Evolutionary conservation across 2,888 invertebrate genomes (phyloP).

Genomic region (Cryptocephalus moraei): DNA sequence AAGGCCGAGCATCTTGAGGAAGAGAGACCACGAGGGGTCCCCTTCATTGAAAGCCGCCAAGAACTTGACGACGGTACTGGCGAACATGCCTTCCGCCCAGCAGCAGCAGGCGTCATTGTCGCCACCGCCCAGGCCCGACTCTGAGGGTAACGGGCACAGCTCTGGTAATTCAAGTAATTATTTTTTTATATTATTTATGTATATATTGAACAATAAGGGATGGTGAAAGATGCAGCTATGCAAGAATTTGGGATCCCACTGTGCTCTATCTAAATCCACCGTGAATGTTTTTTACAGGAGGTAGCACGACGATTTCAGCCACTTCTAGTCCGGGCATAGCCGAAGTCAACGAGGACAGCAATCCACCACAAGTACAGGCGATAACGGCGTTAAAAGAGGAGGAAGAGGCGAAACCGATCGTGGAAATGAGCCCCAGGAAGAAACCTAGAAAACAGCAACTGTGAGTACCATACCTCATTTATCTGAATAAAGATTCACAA

Average conservation of each 20-base stretch:
- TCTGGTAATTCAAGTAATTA: constrained; percentile 22
- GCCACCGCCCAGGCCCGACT: constrained; percentile 36
- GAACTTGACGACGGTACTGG: constrained; percentile 43
- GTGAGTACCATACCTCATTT: constrained; percentile 43
- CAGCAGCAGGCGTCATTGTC: constrained; percentile 28
- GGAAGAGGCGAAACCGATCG: constrained; percentile 39
- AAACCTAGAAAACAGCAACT: constrained; percentile 84
- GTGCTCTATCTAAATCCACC: no score
- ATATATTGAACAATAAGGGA: no score
- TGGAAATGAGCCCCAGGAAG: constrained; percentile 71
- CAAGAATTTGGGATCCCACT: no score
- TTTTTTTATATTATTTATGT: no score
- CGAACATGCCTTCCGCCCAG: constrained; percentile 22
- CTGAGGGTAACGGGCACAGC: constrained; percentile 36
- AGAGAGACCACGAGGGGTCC: constrained; percentile 72
- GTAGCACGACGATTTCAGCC: constrained; percentile 81
- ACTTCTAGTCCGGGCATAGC: constrained; percentile 70
- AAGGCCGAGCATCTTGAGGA: constrained; percentile 76
- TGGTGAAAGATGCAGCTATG: no score
- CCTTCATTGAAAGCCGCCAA: constrained; percentile 52
- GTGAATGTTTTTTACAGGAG: no score
- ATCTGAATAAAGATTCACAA: no score
- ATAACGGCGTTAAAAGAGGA: constrained; percentile 32
- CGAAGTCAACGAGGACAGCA: constrained; percentile 44
- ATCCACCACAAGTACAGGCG: constrained; percentile 19